Percentiles rank a stretch among this genome's conserved stretches.
These are phyloP conservation scores for Oophaga sylvatica DNA, from an alignment of 2,797 vertebrate genomes.

Conservation along the genomic window DNA sequence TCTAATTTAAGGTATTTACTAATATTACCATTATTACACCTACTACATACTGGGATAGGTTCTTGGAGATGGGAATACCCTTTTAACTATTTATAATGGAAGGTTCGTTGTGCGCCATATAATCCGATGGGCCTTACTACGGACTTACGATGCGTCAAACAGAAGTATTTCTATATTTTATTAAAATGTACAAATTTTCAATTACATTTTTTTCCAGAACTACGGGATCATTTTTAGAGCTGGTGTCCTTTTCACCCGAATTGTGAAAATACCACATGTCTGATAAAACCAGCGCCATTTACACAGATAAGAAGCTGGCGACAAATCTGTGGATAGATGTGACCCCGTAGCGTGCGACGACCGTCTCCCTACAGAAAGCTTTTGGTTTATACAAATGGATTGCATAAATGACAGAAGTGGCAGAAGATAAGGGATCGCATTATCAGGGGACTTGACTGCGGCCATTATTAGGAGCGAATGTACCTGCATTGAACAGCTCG, in stretches of 20 bases:
- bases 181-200: neutral
- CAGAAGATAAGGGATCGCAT: constrained; percentile 47
- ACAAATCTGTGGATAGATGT: neutral
- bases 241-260: neutral
- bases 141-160: neutral
- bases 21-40: too few species aligned
- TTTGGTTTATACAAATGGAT: constrained; percentile 37
- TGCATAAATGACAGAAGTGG: constrained; percentile 23
- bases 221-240: neutral
- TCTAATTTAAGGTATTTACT: too few species aligned
- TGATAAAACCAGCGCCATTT: neutral
- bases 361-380: constrained; percentile 6
- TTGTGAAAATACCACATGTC: neutral
- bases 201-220: neutral
- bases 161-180: neutral
- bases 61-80: too few species aligned
- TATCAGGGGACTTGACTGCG: constrained; percentile 47
- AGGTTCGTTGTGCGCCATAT: too few species aligned
- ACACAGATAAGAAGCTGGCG: neutral
- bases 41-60: too few species aligned
- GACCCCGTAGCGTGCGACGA: neutral
- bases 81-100: too few species aligned
- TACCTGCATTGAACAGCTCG: constrained; percentile 40
- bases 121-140: neutral
- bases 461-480: constrained; percentile 56